Evolutionary conservation across 2,113 vertebrate species (phyloP).

Genomic region (Melanerpes formicivorus): DNA sequence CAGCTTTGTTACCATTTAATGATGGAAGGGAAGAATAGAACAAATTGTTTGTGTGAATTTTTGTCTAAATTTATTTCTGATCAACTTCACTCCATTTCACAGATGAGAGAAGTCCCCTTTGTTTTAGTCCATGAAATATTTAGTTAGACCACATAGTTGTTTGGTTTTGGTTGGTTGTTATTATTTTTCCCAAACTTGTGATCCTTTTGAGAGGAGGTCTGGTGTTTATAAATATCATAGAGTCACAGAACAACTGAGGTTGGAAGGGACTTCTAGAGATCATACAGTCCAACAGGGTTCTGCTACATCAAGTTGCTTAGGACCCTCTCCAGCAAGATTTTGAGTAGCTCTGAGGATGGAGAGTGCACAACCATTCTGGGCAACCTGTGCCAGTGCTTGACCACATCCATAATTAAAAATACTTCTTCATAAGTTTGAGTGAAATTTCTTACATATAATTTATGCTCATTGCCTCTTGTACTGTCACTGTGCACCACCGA

Average conservation of each 20-base stretch:
- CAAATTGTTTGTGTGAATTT: not conserved
- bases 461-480: not conserved
- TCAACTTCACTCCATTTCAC: not conserved
- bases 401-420: not conserved
- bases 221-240: not conserved
- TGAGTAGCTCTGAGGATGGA: not conserved
- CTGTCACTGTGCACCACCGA: not conserved
- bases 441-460: not conserved
- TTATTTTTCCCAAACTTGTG: not conserved
- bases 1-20: slow-evolving; percentile 7
- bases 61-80: not conserved
- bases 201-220: not conserved
- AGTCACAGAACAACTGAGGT: not conserved
- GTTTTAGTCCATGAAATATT: not conserved
- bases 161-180: not conserved
- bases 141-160: not conserved
- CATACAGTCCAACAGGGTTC: not conserved
- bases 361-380: not conserved
- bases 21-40: not conserved
- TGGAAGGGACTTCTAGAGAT: not conserved
- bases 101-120: not conserved
- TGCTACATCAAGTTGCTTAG: not conserved
- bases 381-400: not conserved
- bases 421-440: not conserved
- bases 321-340: not conserved